phyloP scores from a whole-genome alignment of 2,113 vertebrate species.

The Bubo bubo region DNA sequence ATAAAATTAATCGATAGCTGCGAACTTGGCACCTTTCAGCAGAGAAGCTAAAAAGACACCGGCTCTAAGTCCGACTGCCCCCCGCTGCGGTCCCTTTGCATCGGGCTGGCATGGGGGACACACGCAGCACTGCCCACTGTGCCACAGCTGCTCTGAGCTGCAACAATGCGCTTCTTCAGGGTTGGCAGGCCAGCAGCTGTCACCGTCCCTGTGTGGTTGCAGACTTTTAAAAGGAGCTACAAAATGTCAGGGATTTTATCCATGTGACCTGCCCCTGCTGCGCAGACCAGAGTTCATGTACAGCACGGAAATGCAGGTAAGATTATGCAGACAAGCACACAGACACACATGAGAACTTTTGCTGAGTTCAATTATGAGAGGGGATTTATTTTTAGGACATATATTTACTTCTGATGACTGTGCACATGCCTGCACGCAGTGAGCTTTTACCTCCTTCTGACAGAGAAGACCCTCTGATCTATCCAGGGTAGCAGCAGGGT shows the following conservation, averaged over 20 bases:
- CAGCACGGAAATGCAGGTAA: neutral
- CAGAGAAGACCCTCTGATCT: neutral
- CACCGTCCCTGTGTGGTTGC: neutral
- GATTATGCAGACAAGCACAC: neutral
- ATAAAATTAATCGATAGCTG: neutral
- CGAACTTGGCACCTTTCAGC: neutral
- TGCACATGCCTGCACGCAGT: accelerated
- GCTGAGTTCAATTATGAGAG: neutral
- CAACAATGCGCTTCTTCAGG: accelerated
- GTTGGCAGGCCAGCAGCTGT: neutral
- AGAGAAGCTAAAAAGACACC: neutral
- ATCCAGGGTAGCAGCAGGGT: neutral
- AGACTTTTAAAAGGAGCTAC: neutral
- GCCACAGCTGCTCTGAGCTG: neutral
- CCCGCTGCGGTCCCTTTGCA: neutral
- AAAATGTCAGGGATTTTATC: neutral
- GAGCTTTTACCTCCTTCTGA: neutral
- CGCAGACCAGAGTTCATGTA: neutral
- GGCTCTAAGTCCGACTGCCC: neutral
- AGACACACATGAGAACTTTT: neutral
- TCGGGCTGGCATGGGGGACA: accelerated
- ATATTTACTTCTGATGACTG: neutral
- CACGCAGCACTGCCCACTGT: neutral
- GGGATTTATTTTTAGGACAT: neutral
- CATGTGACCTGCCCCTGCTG: neutral